Evolutionary conservation across 2,797 vertebrate genomes (phyloP).

Genomic region (Tokudaia tokunoshimensis): DNA sequence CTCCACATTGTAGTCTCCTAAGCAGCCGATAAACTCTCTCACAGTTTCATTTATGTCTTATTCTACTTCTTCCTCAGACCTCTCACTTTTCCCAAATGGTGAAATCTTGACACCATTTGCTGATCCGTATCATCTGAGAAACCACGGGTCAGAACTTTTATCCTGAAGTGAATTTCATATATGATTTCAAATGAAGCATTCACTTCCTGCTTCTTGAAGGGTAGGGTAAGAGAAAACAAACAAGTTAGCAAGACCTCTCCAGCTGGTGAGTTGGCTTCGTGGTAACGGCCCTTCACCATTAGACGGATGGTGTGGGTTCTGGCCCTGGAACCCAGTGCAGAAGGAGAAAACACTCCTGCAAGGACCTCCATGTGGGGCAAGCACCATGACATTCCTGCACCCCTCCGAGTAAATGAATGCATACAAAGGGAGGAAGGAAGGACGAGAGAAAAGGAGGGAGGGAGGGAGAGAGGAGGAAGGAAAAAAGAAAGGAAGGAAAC

Average conservation of each 20-base stretch:
- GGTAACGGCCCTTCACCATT: not conserved
- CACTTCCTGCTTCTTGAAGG: not conserved
- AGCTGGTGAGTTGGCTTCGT: not conserved
- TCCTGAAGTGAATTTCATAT: not conserved
- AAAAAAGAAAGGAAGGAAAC: not conserved
- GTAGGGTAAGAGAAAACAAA: not conserved
- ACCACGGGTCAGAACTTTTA: not conserved
- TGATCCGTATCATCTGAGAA: not conserved
- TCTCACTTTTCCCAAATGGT: not conserved
- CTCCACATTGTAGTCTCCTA: not conserved
- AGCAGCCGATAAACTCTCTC: fast-evolving
- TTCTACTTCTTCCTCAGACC: not conserved
- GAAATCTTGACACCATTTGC: not conserved
- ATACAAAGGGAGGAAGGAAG: not conserved
- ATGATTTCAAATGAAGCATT: not conserved
- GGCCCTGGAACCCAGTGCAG: not conserved
- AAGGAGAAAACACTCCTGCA: not conserved
- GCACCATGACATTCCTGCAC: not conserved
- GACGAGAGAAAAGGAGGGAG: not conserved
- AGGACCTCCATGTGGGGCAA: too few relatives aligned
- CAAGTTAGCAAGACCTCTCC: not conserved
- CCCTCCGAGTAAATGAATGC: not conserved
- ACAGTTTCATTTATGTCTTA: not conserved
- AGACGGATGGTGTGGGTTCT: not conserved
- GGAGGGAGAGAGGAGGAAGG: not conserved